phyloP scores from a whole-genome alignment of 2,888 invertebrate species.

The Dichetophora obliterata region DNA sequence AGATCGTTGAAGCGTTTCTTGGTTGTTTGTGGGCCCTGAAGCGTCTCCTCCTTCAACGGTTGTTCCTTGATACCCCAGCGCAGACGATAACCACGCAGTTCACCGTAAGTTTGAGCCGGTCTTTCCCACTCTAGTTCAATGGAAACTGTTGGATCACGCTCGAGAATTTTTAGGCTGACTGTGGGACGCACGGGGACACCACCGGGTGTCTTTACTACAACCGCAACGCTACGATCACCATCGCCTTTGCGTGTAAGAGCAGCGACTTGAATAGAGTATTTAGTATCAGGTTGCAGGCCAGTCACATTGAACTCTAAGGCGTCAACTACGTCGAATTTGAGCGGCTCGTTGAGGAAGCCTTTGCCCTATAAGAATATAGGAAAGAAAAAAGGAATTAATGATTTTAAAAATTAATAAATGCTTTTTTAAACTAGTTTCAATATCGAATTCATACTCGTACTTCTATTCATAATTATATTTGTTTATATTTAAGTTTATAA shows the following conservation, averaged over 20 bases:
- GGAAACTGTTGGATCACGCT: constrained; percentile 87
- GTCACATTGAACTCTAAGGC: constrained; percentile 87
- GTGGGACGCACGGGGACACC: constrained; percentile 90
- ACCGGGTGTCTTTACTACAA: constrained; percentile 90
- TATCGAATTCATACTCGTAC: too few relatives aligned
- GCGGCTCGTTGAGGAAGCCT: constrained; percentile 86
- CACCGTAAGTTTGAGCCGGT: constrained; percentile 91
- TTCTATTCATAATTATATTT: too few relatives aligned
- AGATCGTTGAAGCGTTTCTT: constrained; percentile 83
- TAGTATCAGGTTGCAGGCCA: constrained; percentile 94
- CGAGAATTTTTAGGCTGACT: constrained; percentile 84
- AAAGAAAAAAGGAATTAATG: too few relatives aligned
- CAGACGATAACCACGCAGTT: constrained; percentile 87
- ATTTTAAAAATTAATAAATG: too few relatives aligned
- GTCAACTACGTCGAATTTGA: constrained; percentile 88
- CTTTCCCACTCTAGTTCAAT: constrained; percentile 94
- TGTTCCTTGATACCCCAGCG: constrained; percentile 90
- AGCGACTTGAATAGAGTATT: constrained; percentile 94
- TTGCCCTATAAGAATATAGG: constrained; percentile 63
- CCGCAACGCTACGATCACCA: constrained; percentile 90
- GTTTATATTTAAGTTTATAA: too few relatives aligned
- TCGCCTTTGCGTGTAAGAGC: constrained; percentile 97
- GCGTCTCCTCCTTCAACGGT: constrained; percentile 78
- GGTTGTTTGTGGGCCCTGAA: constrained; percentile 78
- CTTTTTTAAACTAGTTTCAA: too few relatives aligned